These are phyloP conservation scores for Trididemnum clinides DNA, from an alignment of 23 tunicate genomes.

Conservation along the genomic window DNA sequence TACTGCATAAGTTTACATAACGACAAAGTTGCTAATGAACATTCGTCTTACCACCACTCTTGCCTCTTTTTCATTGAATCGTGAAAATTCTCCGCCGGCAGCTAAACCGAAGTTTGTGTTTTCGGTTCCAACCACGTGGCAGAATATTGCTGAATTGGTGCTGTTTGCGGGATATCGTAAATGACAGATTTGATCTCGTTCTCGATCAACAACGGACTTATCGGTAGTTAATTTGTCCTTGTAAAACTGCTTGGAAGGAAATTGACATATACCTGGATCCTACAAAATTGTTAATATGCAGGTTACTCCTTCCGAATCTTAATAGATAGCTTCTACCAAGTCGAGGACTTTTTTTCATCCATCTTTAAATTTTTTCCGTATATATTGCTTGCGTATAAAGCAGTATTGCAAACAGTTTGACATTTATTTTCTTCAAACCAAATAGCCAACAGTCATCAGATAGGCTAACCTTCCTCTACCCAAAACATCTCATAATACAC, in stretches of 20 bases:
- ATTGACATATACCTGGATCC: constrained; percentile 58
- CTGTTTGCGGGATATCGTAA: constrained; percentile 3
- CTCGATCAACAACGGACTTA: constrained; percentile 20
- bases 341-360: too few species aligned
- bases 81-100: constrained; percentile 54
- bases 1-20: too few species aligned
- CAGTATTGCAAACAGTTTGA: too few species aligned
- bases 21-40: not conserved
- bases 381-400: too few species aligned
- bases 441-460: too few species aligned
- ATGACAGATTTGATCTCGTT: not conserved
- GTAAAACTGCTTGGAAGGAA: constrained; percentile 71
- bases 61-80: constrained; percentile 53
- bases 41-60: constrained; percentile 49
- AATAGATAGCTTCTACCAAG: too few species aligned
- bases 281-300: constrained; percentile 8
- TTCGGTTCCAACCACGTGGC: constrained; percentile 58
- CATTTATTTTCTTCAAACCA: too few species aligned
- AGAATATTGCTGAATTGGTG: constrained; percentile 43
- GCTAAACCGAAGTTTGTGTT: constrained; percentile 19
- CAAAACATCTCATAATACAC: too few species aligned
- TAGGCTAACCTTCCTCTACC: too few species aligned
- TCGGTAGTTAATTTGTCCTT: constrained; percentile 30
- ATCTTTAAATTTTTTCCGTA: too few species aligned
- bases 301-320: too few species aligned